Conservation (phyloP, 2,113 vertebrate species). For the Lepus americanus region DNA sequence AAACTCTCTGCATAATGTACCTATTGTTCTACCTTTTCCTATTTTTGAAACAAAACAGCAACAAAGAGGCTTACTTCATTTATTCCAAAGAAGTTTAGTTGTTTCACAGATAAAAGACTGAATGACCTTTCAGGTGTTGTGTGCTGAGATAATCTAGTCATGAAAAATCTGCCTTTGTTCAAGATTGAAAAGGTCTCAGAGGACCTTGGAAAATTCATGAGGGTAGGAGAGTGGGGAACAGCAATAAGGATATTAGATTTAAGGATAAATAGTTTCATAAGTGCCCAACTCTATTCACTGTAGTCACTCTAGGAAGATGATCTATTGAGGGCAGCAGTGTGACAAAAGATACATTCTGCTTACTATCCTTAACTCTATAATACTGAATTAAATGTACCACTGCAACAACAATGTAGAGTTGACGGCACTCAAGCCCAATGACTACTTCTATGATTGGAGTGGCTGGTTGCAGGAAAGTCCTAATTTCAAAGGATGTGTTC, state of each 20-base stretch:
- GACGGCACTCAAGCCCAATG: slow-evolving; percentile 4
- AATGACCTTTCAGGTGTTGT: slow-evolving; percentile 56
- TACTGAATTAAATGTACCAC: slow-evolving; percentile 33
- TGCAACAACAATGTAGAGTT: neutral
- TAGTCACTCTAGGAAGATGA: slow-evolving; percentile 39
- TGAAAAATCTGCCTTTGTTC: slow-evolving; percentile 34
- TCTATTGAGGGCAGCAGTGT: neutral
- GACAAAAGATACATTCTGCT: slow-evolving; percentile 12
- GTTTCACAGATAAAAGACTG: slow-evolving; percentile 61
- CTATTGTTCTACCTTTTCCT: slow-evolving; percentile 74
- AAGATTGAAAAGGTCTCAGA: neutral
- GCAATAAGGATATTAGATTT: neutral
- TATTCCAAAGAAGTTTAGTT: slow-evolving; percentile 64
- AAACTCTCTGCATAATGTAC: slow-evolving; percentile 74
- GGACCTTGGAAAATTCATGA: slow-evolving; percentile 10
- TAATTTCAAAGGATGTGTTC: neutral
- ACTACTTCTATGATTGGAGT: neutral
- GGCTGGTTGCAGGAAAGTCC: slow-evolving; percentile 21
- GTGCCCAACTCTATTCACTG: neutral
- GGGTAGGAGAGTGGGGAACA: neutral
- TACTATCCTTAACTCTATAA: neutral
- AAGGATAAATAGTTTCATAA: slow-evolving; percentile 39
- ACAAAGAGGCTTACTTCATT: slow-evolving; percentile 68
- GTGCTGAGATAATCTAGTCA: slow-evolving; percentile 19
- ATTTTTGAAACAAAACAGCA: slow-evolving; percentile 70